A percentile compares a stretch with the other conserved stretches of the same genome.
Evolutionary conservation across 2,797 vertebrate species (phyloP).

Genomic region (Anolis apletophallus): DNA sequence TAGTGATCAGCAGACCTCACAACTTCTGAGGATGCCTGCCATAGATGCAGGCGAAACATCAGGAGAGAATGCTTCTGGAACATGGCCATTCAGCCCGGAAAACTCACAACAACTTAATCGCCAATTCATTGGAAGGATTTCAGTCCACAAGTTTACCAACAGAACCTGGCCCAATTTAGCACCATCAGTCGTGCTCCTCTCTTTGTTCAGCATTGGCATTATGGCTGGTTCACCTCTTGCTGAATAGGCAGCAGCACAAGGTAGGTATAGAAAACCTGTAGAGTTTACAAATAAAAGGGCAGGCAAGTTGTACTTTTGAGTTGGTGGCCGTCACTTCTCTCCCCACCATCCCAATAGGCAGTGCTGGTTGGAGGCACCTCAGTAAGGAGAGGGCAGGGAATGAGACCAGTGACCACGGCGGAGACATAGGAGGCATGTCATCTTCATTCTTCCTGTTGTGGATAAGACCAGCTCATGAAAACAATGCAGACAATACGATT

Average conservation of each 20-base stretch:
- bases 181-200: neutral
- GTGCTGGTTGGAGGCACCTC: constrained; percentile 32
- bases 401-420: neutral
- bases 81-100: too few relatives aligned
- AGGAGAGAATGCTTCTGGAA: too few relatives aligned
- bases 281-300: neutral
- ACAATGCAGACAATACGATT: neutral
- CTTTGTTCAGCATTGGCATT: neutral
- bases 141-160: neutral
- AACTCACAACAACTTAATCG: too few relatives aligned
- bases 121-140: neutral
- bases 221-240: neutral
- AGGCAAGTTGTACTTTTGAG: neutral
- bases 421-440: neutral
- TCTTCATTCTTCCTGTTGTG: neutral
- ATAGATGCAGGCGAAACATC: too few relatives aligned
- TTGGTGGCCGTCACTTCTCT: neutral
- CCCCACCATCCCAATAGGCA: constrained; percentile 11
- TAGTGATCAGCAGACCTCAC: too few relatives aligned
- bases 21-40: too few relatives aligned
- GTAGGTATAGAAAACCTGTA: neutral
- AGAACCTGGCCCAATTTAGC: constrained; percentile 2
- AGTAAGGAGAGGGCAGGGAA: neutral
- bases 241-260: neutral
- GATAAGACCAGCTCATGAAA: constrained; percentile 2